phyloP scores from a whole-genome alignment of 2,888 invertebrate species.

The Ophonus ardosiacus region DNA sequence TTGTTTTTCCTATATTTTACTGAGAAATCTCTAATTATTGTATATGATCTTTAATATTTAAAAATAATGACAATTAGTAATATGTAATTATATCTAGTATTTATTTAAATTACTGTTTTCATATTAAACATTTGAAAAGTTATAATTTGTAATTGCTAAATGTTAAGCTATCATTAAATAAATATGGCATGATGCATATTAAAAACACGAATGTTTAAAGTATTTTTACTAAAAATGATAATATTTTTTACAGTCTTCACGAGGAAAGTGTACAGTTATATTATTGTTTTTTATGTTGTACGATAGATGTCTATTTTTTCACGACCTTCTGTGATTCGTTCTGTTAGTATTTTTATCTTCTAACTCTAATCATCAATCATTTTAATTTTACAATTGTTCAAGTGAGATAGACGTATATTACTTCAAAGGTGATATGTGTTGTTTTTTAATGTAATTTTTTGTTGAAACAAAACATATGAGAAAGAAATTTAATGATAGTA shows the following conservation, averaged over 20 bases:
- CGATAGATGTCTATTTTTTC: conserved; percentile 37
- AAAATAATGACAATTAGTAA: conserved; percentile 14
- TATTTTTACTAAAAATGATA: conserved; percentile 3
- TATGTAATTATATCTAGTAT: conserved; percentile 25
- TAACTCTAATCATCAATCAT: conserved; percentile 34
- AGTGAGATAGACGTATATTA: conserved; percentile 23
- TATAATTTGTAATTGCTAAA: conserved; percentile 46
- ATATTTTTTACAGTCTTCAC: not conserved
- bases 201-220: not conserved
- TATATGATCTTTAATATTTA: conserved; percentile 13
- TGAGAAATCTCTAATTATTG: conserved; percentile 1
- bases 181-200: conserved; percentile 26
- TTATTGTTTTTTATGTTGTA: conserved; percentile 21
- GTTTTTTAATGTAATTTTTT: conserved; percentile 23
- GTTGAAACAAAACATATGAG: not conserved
- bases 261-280: conserved; percentile 29
- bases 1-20: not conserved
- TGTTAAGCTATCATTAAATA: conserved; percentile 50
- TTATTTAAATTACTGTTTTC: conserved; percentile 54
- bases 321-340: conserved; percentile 25
- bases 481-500: conserved; percentile 33
- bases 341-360: conserved; percentile 25
- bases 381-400: conserved; percentile 42
- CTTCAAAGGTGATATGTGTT: conserved; percentile 15
- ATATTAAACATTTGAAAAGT: conserved; percentile 42